Base-by-base conservation (phyloP, 2,797 vertebrate species). In the Scarus forsteni region DNA sequence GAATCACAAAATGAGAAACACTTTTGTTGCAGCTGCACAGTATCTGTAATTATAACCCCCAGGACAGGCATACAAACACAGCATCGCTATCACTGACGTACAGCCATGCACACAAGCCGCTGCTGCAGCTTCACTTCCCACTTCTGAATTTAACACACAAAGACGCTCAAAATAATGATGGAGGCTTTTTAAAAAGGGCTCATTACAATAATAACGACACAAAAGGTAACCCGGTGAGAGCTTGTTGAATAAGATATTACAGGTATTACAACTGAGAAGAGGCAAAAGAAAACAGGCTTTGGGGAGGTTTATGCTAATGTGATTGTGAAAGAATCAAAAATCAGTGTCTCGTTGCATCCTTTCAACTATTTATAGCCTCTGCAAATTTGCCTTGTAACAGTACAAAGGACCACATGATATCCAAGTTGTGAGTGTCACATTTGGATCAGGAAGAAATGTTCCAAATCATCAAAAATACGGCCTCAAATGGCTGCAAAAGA, bases 31-130 rank as follows among this genome's bases (percentile, higher is more conserved):
- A 68, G 79, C 84, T 67, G 70, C 62, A 79, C 68, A 57, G 58
- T 39, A 53, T 81, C 80, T 81, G 83, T 85, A 89, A 89, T 91
- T 86, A 85, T 42, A 75, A 56, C 53, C 82, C 67, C 51, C 73
- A 71, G 84, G 87, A 84, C 76, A 69, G 16, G 34, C 49, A 76
- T 68, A 63, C 56, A 56, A 65, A 60, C 66, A 70, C 15, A 50
- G 62, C 13, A 11, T 7, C 44, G 14, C 64, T 55, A 51, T 74
- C 18, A 53, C 36, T 55, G 43, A 45, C 53, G 57, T 46, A 54
- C 53, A 79, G 35, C 57, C 46, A 46, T 18, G 45, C 56, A 51
- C 8, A 38, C 45, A 19, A 34, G 64, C 48, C 56, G 62, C 75
- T 56, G 52, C 46, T 49, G 58, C 43, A 70, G 55, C 13, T 61